Evolutionary conservation across 2,113 vertebrate species (phyloP).

Genomic region (Peucedramus taeniatus): DNA sequence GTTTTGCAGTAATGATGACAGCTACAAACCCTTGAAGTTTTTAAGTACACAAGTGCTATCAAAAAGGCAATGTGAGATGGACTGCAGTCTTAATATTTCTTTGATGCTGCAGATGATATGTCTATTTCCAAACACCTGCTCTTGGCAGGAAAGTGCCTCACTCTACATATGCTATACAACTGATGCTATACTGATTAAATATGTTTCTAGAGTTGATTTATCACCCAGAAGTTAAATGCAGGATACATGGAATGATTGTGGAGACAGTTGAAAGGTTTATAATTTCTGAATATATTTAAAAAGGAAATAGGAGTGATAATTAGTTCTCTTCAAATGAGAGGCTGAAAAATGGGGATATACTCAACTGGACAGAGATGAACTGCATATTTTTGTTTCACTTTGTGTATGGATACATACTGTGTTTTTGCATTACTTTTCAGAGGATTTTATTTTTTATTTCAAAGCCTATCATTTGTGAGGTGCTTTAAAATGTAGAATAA

Average conservation of each 20-base stretch:
- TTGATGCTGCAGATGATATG: not conserved
- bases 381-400: not conserved
- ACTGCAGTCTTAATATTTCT: not conserved
- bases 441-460: not conserved
- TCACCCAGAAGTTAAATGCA: not conserved
- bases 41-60: not conserved
- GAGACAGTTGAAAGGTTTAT: not conserved
- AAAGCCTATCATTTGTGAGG: not conserved
- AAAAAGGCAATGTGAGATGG: not conserved
- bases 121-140: not conserved
- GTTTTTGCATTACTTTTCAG: not conserved
- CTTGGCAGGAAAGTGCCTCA: not conserved
- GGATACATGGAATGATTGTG: not conserved
- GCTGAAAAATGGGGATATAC: not conserved
- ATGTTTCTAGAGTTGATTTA: not conserved
- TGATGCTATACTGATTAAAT: not conserved
- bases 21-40: not conserved
- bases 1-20: not conserved
- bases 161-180: not conserved
- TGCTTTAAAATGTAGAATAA: not conserved
- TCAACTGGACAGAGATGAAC: not conserved
- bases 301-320: not conserved
- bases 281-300: not conserved
- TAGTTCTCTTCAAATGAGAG: not conserved
- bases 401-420: not conserved